Evolutionary conservation across 2,797 vertebrate species (phyloP).

Genomic region (Dryobates pubescens): DNA sequence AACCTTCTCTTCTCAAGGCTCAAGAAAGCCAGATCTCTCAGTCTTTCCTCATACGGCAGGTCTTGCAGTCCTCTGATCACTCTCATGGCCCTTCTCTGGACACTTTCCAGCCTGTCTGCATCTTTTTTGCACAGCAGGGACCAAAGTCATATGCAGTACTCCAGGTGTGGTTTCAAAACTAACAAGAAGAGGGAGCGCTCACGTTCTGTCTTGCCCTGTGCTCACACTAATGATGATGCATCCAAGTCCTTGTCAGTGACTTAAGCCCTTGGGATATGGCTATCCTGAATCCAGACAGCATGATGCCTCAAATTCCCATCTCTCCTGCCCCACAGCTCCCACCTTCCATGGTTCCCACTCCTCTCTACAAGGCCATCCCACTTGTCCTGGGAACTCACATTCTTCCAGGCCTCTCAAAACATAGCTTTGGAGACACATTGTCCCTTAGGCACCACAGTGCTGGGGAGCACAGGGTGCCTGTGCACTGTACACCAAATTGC

Average conservation of each 20-base stretch:
- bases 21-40: too few species aligned
- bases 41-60: too few species aligned
- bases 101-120: too few species aligned
- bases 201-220: not conserved
- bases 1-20: too few species aligned
- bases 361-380: accelerated
- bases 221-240: not conserved
- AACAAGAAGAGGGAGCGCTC: not conserved
- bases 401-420: not conserved
- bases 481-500: accelerated
- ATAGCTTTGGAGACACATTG: accelerated
- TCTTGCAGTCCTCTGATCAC: too few species aligned
- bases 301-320: not conserved
- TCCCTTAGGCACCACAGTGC: not conserved
- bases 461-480: not conserved
- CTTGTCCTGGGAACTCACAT: not conserved
- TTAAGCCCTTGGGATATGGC: not conserved
- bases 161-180: not conserved
- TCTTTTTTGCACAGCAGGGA: too few species aligned
- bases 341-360: not conserved
- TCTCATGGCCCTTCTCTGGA: too few species aligned
- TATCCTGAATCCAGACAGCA: not conserved
- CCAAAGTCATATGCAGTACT: too few species aligned
- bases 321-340: not conserved
- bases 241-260: not conserved